Conservation (phyloP, 1,140 invertebrate species). For the Kradibia gibbosae region DNA sequence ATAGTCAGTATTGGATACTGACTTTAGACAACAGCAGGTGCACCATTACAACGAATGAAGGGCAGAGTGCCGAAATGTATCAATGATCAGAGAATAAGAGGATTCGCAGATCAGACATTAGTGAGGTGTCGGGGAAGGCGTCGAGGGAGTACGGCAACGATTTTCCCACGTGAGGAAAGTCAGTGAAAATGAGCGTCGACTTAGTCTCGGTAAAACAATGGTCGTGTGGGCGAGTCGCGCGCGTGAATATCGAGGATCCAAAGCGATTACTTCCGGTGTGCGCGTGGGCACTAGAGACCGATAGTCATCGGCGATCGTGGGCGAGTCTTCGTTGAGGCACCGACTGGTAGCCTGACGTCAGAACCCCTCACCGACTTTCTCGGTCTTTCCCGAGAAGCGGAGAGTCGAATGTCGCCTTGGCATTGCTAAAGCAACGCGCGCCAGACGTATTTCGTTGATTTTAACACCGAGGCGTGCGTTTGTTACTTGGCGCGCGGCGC, state of each 20-base stretch:
- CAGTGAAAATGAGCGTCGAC: background rate
- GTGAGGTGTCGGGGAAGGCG: background rate
- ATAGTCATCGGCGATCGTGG: constrained; percentile 19
- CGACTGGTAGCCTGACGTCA: background rate
- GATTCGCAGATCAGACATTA: no score
- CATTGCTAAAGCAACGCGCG: background rate
- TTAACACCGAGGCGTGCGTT: no score
- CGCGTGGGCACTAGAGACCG: constrained; percentile 43
- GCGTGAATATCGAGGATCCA: constrained; percentile 62
- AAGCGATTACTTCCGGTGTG: constrained; percentile 68
- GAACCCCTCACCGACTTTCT: constrained; percentile 1
- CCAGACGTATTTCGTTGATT: background rate
- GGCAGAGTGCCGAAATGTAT: no score
- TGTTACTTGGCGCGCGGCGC: no score
- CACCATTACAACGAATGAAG: no score
- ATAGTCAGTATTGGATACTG: no score
- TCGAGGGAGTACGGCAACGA: background rate
- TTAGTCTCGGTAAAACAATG: constrained; percentile 56
- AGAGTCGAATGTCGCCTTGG: background rate
- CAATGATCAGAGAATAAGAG: no score
- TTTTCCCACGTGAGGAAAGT: background rate
- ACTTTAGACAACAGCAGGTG: no score
- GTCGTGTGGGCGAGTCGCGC: constrained; percentile 59
- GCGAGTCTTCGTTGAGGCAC: constrained; percentile 15
- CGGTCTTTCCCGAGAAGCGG: background rate